These are phyloP conservation scores for Brachyhypopomus gauderio DNA, from an alignment of 2,113 vertebrate species.

Conservation along the genomic window DNA sequence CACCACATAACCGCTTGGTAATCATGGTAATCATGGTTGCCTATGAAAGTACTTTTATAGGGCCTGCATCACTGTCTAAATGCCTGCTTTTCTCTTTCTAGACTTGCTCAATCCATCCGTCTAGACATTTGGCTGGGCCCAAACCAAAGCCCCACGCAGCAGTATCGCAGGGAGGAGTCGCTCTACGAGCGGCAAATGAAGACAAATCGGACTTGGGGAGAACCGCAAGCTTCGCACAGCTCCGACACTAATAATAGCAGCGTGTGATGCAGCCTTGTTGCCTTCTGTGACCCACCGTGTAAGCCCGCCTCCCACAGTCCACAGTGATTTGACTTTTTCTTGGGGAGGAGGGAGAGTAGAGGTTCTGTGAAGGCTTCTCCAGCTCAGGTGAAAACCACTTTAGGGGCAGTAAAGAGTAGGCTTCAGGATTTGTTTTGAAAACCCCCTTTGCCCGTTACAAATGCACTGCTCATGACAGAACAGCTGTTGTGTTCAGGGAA, in stretches of 20 bases:
- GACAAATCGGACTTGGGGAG: constrained; percentile 30
- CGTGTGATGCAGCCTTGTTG: constrained; percentile 5
- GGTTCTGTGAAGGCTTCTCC: neutral
- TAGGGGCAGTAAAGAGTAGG: neutral
- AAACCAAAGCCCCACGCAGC: constrained; percentile 37
- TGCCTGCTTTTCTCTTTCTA: constrained; percentile 32
- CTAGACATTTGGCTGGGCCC: constrained; percentile 44
- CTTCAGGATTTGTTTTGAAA: neutral
- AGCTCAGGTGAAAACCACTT: constrained; percentile 1
- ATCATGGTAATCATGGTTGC: constrained; percentile 38
- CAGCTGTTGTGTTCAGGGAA: constrained; percentile 34
- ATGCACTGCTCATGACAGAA: too few species aligned
- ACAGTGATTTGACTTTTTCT: neutral
- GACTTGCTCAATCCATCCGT: constrained; percentile 46
- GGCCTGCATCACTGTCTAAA: constrained; percentile 39
- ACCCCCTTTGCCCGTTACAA: neutral
- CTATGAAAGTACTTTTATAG: constrained; percentile 39
- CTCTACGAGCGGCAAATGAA: constrained; percentile 29
- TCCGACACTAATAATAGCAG: neutral
- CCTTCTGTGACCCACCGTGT: neutral
- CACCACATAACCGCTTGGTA: constrained; percentile 16
- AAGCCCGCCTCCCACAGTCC: neutral
- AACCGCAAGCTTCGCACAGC: constrained; percentile 29
- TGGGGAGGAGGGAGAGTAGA: neutral
- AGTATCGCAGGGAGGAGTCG: constrained; percentile 23